Evolutionary conservation across 2,113 vertebrate species (phyloP).

Genomic region (Bombycilla garrulus): DNA sequence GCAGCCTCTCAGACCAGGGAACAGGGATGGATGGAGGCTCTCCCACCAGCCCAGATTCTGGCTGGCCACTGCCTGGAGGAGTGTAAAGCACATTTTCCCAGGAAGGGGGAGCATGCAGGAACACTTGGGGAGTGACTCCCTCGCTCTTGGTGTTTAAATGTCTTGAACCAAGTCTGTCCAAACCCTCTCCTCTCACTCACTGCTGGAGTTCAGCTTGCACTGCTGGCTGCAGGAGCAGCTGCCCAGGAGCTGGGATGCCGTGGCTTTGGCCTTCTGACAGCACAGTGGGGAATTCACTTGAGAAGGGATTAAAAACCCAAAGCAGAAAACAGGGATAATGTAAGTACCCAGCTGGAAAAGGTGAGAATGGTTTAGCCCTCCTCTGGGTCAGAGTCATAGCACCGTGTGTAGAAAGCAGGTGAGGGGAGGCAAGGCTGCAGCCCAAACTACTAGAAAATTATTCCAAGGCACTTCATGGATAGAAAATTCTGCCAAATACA

Average conservation of each 20-base stretch:
- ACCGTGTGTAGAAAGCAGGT: slow-evolving; percentile 70
- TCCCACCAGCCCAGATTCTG: not conserved
- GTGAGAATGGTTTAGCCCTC: slow-evolving; percentile 65
- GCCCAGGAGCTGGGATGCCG: not conserved
- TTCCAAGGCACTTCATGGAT: slow-evolving; percentile 83
- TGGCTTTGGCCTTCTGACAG: not conserved
- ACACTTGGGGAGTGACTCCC: not conserved
- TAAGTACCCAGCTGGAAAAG: not conserved
- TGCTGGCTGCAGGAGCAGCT: not conserved
- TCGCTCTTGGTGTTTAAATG: rapidly evolving
- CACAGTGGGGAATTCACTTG: not conserved
- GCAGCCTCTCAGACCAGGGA: not conserved
- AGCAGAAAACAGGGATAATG: not conserved
- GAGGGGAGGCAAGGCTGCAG: slow-evolving; percentile 61
- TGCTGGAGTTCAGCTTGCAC: not conserved
- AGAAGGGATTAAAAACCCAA: slow-evolving; percentile 24
- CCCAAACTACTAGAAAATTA: slow-evolving; percentile 61
- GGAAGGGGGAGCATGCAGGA: not conserved
- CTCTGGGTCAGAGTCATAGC: slow-evolving; percentile 68
- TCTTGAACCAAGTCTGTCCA: not conserved
- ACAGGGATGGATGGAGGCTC: not conserved
- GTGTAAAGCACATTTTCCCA: not conserved
- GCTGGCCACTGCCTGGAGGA: not conserved
- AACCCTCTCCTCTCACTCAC: not conserved
- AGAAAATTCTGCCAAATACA: slow-evolving; percentile 72